A percentile compares a stretch with the other conserved stretches of the same genome.
Conservation (phyloP, 2,888 invertebrate species). For the Agrotis puta region DNA sequence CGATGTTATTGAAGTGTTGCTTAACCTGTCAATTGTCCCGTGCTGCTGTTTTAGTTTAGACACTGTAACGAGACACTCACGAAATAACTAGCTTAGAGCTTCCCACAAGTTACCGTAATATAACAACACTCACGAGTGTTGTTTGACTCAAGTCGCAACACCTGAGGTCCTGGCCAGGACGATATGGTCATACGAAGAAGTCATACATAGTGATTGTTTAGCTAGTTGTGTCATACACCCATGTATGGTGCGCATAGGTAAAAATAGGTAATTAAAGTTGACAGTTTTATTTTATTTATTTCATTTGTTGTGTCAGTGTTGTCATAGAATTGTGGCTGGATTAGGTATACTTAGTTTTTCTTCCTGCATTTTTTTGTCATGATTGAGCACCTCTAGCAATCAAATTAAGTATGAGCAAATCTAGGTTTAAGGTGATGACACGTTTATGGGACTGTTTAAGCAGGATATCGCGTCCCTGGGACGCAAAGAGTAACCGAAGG, state of each 20-base stretch:
- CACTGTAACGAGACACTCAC: not conserved
- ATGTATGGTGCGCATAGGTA: constrained; percentile 34
- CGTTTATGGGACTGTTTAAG: no score
- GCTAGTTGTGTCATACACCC: not conserved
- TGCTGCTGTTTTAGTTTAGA: no score
- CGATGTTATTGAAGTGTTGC: no score
- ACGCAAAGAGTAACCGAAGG: no score
- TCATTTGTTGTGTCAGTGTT: constrained; percentile 8
- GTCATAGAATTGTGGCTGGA: not conserved
- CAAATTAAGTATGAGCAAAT: not conserved
- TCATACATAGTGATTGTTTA: constrained; percentile 31
- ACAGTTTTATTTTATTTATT: constrained; percentile 36
- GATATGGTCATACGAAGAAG: not conserved
- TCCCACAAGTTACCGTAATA: not conserved
- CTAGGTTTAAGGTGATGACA: not conserved
- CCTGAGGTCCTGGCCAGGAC: not conserved
- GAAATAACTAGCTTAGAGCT: not conserved
- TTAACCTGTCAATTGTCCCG: no score
- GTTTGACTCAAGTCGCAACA: not conserved
- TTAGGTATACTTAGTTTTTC: not conserved
- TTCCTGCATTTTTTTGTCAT: constrained; percentile 21
- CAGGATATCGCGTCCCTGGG: no score
- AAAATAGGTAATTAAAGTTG: constrained; percentile 17
- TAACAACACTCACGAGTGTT: not conserved
- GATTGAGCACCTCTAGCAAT: not conserved